Base-by-base conservation (phyloP, 2,113 vertebrate species). In the Coptodon bakossiorum region DNA sequence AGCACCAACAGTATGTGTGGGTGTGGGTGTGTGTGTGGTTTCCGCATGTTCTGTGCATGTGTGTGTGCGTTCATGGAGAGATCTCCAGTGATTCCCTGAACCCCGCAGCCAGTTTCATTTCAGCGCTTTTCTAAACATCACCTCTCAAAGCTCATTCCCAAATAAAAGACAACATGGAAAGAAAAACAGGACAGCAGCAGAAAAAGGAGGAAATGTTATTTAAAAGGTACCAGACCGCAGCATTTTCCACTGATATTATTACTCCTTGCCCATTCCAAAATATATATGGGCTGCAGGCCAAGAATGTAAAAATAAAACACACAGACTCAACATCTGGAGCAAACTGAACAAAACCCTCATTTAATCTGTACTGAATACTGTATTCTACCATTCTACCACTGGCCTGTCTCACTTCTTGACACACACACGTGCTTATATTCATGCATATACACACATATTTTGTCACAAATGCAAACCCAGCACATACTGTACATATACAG, bases 171-270 rank as follows among this genome's bases (percentile, higher is more conserved):
- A 99, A 99, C 97, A 98, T 97, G 98, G 98, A 99, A 99, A 99
- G 98, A 98, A 99, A 99, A 99, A 99, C 98, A 99, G 98, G 97
- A 98, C 98, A 98, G 98, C 97, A 97, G 97, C 97, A 97, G 97
- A 98, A 97, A 98, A 98, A 98, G 97, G 97, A 98, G 98, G 98
- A 99, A 99, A 99, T 98, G 98, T 99, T 99, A 99, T 99, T 99
- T 99, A 99, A 99, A 99, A 99, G 98, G 98, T 98, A 99, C 98
- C 98, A 99, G 98, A 99, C 98, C 98, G 96, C 98, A 98, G 98
- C 98, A 98, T 99, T 99, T 99, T 99, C 98, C 98, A 99, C 97
- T 97, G 98, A 98, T 99, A 99, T 98, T 99, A 99, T 99, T 98
- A 98, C 98, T 99, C 98, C 97, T 97, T 95, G 97, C 97, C 97